phyloP scores from a whole-genome alignment of 1,140 invertebrate genomes.

The Micrasema longulum region DNA sequence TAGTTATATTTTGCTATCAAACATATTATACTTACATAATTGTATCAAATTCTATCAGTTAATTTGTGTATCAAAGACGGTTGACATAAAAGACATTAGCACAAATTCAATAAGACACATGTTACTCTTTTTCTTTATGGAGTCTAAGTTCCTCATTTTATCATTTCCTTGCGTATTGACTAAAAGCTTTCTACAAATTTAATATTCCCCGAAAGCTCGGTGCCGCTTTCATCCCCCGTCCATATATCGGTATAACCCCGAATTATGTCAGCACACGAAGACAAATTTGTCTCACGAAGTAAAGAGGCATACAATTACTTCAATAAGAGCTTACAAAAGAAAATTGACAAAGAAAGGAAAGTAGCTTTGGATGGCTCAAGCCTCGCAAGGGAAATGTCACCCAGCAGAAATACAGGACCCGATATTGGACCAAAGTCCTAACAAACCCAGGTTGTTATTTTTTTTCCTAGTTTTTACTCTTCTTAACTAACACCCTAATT shows the following conservation, averaged over 20 bases:
- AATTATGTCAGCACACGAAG: slow-evolving; percentile 14
- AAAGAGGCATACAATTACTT: slow-evolving; percentile 45
- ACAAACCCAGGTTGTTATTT: not conserved
- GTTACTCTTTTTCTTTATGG: slow-evolving; percentile 16
- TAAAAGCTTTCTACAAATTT: slow-evolving; percentile 44
- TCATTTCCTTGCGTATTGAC: slow-evolving; percentile 17
- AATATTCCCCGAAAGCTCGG: slow-evolving; percentile 35
- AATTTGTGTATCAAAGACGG: no score
- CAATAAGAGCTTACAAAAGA: slow-evolving; percentile 43
- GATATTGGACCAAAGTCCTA: not conserved
- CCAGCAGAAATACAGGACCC: not conserved
- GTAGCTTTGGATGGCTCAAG: slow-evolving; percentile 35
- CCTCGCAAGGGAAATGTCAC: slow-evolving; percentile 1
- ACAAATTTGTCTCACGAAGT: slow-evolving; percentile 9
- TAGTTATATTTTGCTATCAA: no score
- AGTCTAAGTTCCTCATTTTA: slow-evolving; percentile 2
- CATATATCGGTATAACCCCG: no score
- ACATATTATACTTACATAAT: no score
- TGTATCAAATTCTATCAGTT: no score
- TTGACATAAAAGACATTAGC: no score
- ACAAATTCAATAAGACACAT: no score
- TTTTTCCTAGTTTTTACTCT: not conserved
- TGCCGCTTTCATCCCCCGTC: not conserved
- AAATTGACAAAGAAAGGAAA: slow-evolving; percentile 49
- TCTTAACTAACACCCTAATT: not conserved